Percentiles rank a stretch among this genome's conserved stretches.
Conservation (phyloP, 2,797 vertebrate genomes). For the Schizopygopsis malacanthus region DNA sequence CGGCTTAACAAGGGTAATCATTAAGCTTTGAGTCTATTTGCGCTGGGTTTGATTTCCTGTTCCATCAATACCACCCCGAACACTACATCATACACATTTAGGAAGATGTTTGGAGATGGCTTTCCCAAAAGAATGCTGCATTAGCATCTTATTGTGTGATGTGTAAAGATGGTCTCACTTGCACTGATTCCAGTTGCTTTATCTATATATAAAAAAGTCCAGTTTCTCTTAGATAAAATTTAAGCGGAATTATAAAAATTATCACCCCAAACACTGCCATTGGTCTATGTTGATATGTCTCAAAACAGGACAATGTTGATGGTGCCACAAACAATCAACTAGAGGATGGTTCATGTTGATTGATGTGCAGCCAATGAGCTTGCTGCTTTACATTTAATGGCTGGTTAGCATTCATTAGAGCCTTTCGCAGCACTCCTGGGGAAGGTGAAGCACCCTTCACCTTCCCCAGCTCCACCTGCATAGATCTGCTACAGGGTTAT, state of each 20-base stretch:
- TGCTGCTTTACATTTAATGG: neutral
- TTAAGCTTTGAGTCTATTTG: conserved; percentile 55
- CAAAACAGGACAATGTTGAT: neutral
- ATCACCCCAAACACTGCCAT: neutral
- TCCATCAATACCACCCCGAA: neutral
- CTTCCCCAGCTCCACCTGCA: neutral
- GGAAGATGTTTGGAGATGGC: neutral
- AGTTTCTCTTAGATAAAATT: neutral
- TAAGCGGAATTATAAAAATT: neutral
- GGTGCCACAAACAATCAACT: neutral
- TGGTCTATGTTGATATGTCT: neutral
- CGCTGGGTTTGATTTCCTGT: conserved; percentile 49
- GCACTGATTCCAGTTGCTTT: neutral
- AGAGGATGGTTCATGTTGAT: neutral
- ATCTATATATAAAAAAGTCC: neutral
- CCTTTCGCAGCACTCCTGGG: neutral
- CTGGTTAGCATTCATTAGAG: neutral
- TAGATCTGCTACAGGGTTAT: neutral
- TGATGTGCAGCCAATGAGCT: neutral
- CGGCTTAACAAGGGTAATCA: conserved; percentile 48
- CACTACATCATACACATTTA: conserved; percentile 9
- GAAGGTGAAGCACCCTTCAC: neutral
- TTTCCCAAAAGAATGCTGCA: neutral
- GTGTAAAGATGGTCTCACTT: neutral
- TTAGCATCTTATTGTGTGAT: neutral